phyloP scores from a whole-genome alignment of 2,888 invertebrate species.

The Blastobasis adustella region DNA sequence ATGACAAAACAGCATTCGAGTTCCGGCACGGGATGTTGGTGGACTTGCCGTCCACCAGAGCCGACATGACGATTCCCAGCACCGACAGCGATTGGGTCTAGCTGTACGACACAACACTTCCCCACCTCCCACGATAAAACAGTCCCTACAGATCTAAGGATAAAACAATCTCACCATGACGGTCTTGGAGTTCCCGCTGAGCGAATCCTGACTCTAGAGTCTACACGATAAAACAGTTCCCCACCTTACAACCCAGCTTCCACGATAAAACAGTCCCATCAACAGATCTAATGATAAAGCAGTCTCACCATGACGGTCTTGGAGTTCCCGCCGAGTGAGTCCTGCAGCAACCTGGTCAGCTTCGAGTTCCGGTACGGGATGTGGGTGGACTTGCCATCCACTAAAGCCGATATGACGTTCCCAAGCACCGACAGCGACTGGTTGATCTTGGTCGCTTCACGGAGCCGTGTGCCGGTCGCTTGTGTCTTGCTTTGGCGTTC shows the following conservation, averaged over 20 bases:
- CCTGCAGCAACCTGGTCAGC: slow-evolving; percentile 93
- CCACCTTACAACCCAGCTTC: too few relatives aligned
- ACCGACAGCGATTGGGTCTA: slow-evolving; percentile 90
- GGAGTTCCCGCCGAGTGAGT: slow-evolving; percentile 97
- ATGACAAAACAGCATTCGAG: slow-evolving; percentile 84
- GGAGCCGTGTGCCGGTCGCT: slow-evolving; percentile 91
- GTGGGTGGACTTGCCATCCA: slow-evolving; percentile 97
- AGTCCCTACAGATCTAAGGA: too few relatives aligned
- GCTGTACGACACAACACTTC: too few relatives aligned
- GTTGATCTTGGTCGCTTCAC: slow-evolving; percentile 99
- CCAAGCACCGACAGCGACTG: slow-evolving; percentile 97
- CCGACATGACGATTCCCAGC: slow-evolving; percentile 98
- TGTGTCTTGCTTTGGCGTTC: slow-evolving; percentile 98
- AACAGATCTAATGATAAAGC: background rate
- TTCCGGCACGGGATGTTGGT: slow-evolving; percentile 98
- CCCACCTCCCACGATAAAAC: too few relatives aligned
- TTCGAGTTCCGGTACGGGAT: slow-evolving; percentile 99
- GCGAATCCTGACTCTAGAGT: too few relatives aligned
- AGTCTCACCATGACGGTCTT: slow-evolving; percentile 90
- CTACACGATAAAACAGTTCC: too few relatives aligned
- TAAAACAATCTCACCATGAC: too few relatives aligned
- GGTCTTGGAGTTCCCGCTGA: too few relatives aligned
- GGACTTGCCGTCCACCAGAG: slow-evolving; percentile 97
- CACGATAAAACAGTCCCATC: background rate
- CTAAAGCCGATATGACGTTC: slow-evolving; percentile 98